Evolutionary conservation across 2,113 vertebrate species (phyloP), one percentile per base, ranked within the genome.

Genomic region (Centropus unirufus): DNA sequence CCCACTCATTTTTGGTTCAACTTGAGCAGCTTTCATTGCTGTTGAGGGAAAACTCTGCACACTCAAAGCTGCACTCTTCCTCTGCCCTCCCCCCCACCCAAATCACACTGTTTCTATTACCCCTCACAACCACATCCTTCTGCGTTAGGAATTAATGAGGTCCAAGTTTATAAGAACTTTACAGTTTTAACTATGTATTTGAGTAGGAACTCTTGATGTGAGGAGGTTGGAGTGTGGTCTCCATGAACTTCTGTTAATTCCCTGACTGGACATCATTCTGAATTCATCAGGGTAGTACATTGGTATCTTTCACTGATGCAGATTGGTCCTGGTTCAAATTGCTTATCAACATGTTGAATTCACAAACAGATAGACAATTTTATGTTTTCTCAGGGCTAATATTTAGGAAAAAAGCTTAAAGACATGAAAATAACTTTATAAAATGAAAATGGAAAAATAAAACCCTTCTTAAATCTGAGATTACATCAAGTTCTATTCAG

Each of bases 201-300:
- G 58, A 30, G 3, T 14, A 8, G 66, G 30, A 68, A 52, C n/a
- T 54, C 21, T 62, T 34, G 13, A 42, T n/a, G 30, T 14, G 34
- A 79, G 49, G 39, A 68, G 8, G 79, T 44, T 49, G 46, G 32
- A 7, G 18, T 20, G 18, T 2, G n/a, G 16, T 61, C 77, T 90
- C 57, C 40, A 32, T n/a, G 40, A 90, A 76, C 62, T 90, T 94
- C 78, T 57, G 13, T 75, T 82, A 54, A 44, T 36, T 61, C 40
- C 90, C 75, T 52, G 58, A 20, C 70, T 93, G 70, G 85, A 79
- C 85, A 85, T 88, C 52, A 78, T 79, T 64, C 85, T 36, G 70
- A 93, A 79, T 87, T 91, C 62, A 95, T 79, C 74, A 87, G 67
- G 1, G 22, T 55, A 64, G 82, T 92, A 85, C 85, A 94, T 79